Conservation (phyloP, 1,140 invertebrate genomes). For the Cotesia typhae region DNA sequence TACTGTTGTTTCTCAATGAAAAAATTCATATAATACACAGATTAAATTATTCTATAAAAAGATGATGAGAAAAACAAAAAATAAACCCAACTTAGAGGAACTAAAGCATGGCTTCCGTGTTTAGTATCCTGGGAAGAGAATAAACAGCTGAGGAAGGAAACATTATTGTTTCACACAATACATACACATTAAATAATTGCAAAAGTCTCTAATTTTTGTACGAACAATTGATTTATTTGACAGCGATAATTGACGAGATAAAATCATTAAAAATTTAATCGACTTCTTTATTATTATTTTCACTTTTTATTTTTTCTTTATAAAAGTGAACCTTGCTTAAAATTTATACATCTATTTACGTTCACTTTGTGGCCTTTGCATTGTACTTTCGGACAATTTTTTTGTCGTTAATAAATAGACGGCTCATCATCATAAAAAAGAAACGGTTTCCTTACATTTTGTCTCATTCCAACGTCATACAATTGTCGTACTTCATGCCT, state of each 20-base stretch:
- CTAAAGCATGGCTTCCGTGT: constrained; percentile 9
- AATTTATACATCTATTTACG: background rate
- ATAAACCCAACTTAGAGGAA: constrained; percentile 1
- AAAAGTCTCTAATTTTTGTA: too few relatives aligned
- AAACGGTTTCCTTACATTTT: constrained; percentile 48
- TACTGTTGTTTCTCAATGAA: background rate
- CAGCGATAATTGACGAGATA: too few relatives aligned
- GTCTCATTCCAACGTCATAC: constrained; percentile 37
- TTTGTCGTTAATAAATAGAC: constrained; percentile 50
- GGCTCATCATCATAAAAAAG: constrained; percentile 50
- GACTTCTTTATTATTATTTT: background rate
- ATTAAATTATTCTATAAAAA: background rate
- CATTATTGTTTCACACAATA: background rate
- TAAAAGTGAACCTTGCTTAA: background rate
- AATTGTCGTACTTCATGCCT: constrained; percentile 39
- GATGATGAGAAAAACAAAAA: background rate
- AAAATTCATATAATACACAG: background rate
- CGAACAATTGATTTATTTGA: too few relatives aligned
- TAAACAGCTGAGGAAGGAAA: background rate
- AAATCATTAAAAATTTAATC: too few relatives aligned
- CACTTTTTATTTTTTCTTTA: background rate
- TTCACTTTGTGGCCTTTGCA: background rate
- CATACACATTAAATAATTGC: too few relatives aligned
- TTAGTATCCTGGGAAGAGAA: background rate
- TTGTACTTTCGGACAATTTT: background rate